phyloP scores from a whole-genome alignment of 2,113 vertebrate species.

The Dasyurus viverrinus region DNA sequence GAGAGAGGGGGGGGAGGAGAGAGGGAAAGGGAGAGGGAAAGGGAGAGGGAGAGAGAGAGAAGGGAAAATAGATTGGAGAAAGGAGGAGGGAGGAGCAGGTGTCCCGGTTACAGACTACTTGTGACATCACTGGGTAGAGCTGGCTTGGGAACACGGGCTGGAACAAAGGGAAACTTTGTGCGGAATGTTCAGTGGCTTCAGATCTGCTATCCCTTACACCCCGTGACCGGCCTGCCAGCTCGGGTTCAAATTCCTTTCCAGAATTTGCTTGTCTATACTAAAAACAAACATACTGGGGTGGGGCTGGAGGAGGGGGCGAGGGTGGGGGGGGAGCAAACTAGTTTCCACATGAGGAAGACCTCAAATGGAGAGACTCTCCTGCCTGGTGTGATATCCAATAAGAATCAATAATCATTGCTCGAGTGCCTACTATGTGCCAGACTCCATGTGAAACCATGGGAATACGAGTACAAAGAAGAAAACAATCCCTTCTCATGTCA shows the following conservation, averaged over 20 bases:
- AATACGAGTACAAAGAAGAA: not conserved
- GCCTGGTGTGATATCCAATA: constrained; percentile 70
- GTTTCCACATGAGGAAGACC: not conserved
- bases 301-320: not conserved
- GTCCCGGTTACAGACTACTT: not conserved
- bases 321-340: not conserved
- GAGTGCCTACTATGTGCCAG: not conserved
- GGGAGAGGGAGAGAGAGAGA: not conserved
- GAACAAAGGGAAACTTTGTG: not conserved
- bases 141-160: not conserved
- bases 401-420: constrained; percentile 55
- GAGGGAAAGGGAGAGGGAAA: too few relatives aligned
- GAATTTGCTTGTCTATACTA: not conserved
- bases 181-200: not conserved
- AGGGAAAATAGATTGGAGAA: not conserved
- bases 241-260: not conserved
- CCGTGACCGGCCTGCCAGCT: not conserved
- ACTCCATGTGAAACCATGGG: not conserved
- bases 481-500: not conserved
- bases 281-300: not conserved
- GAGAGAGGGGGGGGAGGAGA: too few relatives aligned
- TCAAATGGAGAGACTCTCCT: constrained; percentile 44
- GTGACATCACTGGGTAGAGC: not conserved
- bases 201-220: not conserved
- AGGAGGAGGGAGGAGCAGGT: not conserved